Percentiles rank a stretch among this genome's conserved stretches.
phyloP scores from a whole-genome alignment of 1,140 invertebrate genomes.

The Formica exsecta region DNA sequence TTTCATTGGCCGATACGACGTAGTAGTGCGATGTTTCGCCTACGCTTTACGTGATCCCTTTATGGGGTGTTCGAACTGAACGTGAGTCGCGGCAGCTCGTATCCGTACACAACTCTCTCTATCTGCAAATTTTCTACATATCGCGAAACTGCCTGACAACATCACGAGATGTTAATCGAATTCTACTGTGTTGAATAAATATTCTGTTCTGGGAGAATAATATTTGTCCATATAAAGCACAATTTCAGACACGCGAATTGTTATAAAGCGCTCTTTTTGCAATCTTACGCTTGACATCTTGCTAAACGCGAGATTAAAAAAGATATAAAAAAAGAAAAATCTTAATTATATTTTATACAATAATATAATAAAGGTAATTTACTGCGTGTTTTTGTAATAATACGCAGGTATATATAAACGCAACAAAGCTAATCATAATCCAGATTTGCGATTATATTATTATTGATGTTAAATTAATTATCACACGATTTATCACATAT shows the following conservation, averaged over 20 bases:
- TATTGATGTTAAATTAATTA: background rate
- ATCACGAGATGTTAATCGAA: background rate
- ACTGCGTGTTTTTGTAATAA: background rate
- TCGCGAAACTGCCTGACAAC: background rate
- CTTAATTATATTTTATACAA: background rate
- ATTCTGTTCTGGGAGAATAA: background rate
- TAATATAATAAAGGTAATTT: slow-evolving; percentile 17
- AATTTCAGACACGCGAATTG: background rate
- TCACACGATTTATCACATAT: no score
- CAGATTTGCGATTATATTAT: background rate
- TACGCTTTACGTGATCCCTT: slow-evolving; percentile 10
- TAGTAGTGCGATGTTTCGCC: background rate
- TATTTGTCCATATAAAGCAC: background rate
- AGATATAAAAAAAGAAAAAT: background rate
- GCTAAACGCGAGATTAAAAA: slow-evolving; percentile 2
- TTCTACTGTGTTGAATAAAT: background rate
- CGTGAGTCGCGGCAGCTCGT: slow-evolving; percentile 30
- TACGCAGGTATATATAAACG: background rate
- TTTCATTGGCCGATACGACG: background rate
- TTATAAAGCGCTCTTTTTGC: background rate
- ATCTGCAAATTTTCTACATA: background rate
- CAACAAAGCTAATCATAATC: background rate
- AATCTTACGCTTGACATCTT: background rate
- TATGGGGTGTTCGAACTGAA: slow-evolving; percentile 46
- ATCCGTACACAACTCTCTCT: slow-evolving; percentile 12